Percentiles rank a stretch among this genome's conserved stretches.
Evolutionary conservation across 2,888 invertebrate species (phyloP).

Genomic region (Liodrosophila aerea): DNA sequence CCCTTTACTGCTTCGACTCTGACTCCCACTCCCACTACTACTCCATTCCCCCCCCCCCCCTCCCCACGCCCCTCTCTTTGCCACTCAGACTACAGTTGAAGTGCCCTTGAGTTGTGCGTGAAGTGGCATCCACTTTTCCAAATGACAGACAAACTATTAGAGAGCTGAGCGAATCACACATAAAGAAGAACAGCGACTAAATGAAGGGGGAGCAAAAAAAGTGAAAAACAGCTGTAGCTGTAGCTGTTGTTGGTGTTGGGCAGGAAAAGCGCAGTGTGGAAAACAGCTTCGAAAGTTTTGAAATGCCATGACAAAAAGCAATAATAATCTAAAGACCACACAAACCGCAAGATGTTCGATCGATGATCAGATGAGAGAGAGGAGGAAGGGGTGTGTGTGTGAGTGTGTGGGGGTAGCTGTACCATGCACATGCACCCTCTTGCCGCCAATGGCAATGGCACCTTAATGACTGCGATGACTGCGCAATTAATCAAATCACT

Average conservation of each 20-base stretch:
- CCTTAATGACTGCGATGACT: conserved; percentile 21
- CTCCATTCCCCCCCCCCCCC: neutral
- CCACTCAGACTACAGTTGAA: neutral
- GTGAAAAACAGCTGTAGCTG: conserved; percentile 26
- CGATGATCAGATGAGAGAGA: neutral
- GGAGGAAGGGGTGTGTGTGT: neutral
- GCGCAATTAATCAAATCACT: conserved; percentile 64
- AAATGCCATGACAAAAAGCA: conserved; percentile 33
- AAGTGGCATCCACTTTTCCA: conserved; percentile 31
- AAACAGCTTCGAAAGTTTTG: conserved; percentile 30
- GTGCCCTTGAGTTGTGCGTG: conserved; percentile 21
- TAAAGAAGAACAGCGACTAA: neutral
- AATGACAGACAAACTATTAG: conserved; percentile 16
- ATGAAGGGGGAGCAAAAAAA: neutral
- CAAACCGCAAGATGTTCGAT: conserved; percentile 28
- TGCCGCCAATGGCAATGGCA: neutral
- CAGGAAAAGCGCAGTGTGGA: conserved; percentile 3
- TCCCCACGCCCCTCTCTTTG: neutral
- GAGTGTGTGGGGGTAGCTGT: neutral
- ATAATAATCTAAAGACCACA: conserved; percentile 30
- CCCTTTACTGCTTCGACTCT: conserved; percentile 6
- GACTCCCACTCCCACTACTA: neutral
- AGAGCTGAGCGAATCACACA: neutral
- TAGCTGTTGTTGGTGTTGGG: neutral
- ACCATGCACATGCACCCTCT: no score